Conservation (phyloP, 2,888 invertebrate genomes). For the Actias luna region DNA sequence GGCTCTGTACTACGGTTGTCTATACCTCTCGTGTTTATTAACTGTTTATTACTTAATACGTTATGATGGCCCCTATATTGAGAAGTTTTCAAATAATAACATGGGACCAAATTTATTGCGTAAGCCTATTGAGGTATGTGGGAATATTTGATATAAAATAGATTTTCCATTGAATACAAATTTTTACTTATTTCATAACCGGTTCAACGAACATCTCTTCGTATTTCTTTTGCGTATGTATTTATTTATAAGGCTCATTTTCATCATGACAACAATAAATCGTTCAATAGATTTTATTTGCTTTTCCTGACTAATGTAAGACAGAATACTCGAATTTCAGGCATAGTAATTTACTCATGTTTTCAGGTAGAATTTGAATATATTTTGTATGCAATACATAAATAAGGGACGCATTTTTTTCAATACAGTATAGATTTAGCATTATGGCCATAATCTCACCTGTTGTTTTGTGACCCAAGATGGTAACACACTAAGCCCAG, state of each 20-base stretch:
- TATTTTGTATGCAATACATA: too few species aligned
- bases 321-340: too few species aligned
- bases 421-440: too few species aligned
- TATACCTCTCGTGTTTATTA: constrained; percentile 55
- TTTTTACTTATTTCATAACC: not conserved
- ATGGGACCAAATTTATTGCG: constrained; percentile 26
- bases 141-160: constrained; percentile 29
- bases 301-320: not conserved
- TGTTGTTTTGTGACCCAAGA: too few species aligned
- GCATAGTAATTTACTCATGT: too few species aligned
- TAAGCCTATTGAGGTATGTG: constrained; percentile 40
- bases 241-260: not conserved
- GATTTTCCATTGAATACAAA: constrained; percentile 6
- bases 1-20: constrained; percentile 18
- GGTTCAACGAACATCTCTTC: not conserved
- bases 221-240: not conserved
- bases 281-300: not conserved
- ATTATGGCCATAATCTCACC: too few species aligned
- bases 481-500: too few species aligned
- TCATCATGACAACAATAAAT: not conserved
- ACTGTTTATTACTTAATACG: constrained; percentile 77
- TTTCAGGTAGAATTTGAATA: too few species aligned
- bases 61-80: constrained; percentile 51
- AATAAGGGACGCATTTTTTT: too few species aligned
- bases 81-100: constrained; percentile 41